Conservation (phyloP, 2,113 vertebrate species). For the Malurus cyaneus region DNA sequence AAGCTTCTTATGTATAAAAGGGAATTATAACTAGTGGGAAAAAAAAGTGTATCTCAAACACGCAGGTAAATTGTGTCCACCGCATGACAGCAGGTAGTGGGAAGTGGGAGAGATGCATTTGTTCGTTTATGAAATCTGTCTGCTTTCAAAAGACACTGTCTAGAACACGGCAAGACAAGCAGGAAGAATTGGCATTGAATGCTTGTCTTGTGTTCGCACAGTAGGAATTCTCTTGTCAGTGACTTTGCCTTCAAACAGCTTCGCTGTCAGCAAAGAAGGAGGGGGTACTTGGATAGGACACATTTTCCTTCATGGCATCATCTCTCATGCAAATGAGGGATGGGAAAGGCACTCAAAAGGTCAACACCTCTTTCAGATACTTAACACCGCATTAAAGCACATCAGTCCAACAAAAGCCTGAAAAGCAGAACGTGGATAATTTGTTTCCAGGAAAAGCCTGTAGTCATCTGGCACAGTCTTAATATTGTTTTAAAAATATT, state of each 20-base stretch:
- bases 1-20: neutral
- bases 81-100: neutral
- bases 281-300: neutral
- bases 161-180: neutral
- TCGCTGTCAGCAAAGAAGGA: neutral
- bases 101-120: neutral
- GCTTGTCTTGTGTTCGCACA: neutral
- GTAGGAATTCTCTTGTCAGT: neutral
- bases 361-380: neutral
- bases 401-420: neutral
- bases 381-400: neutral
- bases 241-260: neutral
- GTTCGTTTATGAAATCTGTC: neutral
- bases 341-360: neutral
- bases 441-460: conserved; percentile 2
- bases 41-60: neutral
- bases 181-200: neutral
- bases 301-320: neutral
- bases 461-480: neutral
- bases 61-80: neutral
- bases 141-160: neutral
- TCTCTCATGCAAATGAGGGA: neutral
- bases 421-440: neutral
- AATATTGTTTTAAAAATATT: neutral
- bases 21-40: neutral